Conservation (phyloP, 2,888 invertebrate genomes). For the Chrysodeixis includens region DNA sequence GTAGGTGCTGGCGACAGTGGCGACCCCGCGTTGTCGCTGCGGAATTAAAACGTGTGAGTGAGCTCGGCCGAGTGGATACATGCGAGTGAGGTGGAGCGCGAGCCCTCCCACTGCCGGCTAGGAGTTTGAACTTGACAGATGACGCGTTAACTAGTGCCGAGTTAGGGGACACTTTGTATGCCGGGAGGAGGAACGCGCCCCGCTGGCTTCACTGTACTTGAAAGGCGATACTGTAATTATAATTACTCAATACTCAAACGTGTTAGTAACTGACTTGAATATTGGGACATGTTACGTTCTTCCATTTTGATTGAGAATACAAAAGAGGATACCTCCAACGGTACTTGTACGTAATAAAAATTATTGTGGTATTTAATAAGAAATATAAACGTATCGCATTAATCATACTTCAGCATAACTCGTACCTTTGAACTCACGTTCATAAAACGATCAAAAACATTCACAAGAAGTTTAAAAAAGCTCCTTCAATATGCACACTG, state of each 20-base stretch:
- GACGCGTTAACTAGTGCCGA: conserved; percentile 51
- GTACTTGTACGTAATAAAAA: background rate
- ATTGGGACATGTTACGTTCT: background rate
- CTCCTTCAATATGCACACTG: background rate
- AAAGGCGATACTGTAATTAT: background rate
- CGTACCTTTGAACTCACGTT: background rate
- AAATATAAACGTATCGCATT: background rate
- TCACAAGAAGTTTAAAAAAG: background rate
- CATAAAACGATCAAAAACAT: background rate
- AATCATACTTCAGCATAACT: background rate
- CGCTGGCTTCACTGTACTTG: conserved; percentile 19
- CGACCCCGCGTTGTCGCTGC: conserved; percentile 26
- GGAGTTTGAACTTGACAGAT: conserved; percentile 47
- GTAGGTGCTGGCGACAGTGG: no score
- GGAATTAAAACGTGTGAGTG: conserved; percentile 46
- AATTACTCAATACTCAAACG: background rate
- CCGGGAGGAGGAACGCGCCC: conserved; percentile 19
- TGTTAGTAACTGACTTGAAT: background rate
- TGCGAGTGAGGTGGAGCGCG: conserved; percentile 30
- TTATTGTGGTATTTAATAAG: background rate
- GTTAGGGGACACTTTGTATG: conserved; percentile 35
- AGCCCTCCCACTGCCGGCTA: conserved; percentile 31
- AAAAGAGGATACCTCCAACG: background rate
- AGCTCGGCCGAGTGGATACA: conserved; percentile 36
- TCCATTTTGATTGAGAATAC: no score